Percentiles rank a stretch among this genome's conserved stretches.
phyloP scores from a whole-genome alignment of 2,113 vertebrate species.

The Micromys minutus region DNA sequence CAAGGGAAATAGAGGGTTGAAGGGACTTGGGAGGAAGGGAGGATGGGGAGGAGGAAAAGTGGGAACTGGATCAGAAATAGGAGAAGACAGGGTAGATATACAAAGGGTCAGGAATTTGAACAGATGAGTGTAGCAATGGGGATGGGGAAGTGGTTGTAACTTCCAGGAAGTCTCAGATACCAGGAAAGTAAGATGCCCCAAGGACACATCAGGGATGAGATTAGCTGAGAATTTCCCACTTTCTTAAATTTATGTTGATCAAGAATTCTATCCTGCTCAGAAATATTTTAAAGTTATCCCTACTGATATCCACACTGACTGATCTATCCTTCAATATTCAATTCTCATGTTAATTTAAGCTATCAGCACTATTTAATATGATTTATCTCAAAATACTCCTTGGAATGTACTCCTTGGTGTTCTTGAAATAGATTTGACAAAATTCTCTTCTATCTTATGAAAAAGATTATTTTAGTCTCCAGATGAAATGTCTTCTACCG shows the following conservation, averaged over 20 bases:
- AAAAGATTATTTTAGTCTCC: background rate
- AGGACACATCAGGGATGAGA: too few species aligned
- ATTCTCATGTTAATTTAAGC: background rate
- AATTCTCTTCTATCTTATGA: background rate
- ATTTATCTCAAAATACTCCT: background rate
- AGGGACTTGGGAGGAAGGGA: too few species aligned
- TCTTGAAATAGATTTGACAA: rapidly evolving
- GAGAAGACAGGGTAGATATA: too few species aligned
- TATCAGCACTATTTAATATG: background rate
- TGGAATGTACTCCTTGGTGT: background rate
- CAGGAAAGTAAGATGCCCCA: too few species aligned
- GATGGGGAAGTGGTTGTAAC: too few species aligned
- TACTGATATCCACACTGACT: background rate
- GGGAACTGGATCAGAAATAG: too few species aligned
- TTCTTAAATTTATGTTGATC: background rate
- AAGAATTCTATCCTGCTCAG: background rate
- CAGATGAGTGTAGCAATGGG: too few species aligned
- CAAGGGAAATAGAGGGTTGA: too few species aligned
- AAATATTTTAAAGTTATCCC: background rate
- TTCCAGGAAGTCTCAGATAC: too few species aligned
- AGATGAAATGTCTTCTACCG: background rate
- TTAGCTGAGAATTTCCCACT: background rate
- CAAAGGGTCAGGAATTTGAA: too few species aligned
- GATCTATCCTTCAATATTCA: background rate
- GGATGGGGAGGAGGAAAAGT: too few species aligned